Evolutionary conservation across 2,113 vertebrate species (phyloP).

Genomic region (Phrynocephalus versicolor): DNA sequence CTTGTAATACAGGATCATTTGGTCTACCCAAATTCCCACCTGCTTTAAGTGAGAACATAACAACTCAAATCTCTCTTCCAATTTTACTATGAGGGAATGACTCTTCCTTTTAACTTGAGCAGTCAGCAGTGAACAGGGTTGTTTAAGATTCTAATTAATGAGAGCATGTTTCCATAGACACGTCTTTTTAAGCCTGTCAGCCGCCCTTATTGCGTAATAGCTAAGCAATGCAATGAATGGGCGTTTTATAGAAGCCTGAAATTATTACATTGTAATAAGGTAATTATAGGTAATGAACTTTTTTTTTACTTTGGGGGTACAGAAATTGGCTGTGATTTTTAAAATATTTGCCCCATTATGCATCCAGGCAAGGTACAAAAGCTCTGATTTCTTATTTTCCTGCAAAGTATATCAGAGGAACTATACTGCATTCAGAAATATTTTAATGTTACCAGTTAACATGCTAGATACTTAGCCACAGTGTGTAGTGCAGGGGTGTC

Average conservation of each 20-base stretch:
- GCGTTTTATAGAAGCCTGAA: slow-evolving; percentile 60
- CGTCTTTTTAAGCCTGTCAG: slow-evolving; percentile 61
- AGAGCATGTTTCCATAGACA: slow-evolving; percentile 74
- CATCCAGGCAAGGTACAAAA: slow-evolving; percentile 35
- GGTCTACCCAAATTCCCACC: neutral
- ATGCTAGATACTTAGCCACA: neutral
- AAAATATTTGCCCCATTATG: slow-evolving; percentile 52
- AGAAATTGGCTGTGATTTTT: slow-evolving; percentile 45
- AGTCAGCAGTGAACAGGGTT: slow-evolving; percentile 48
- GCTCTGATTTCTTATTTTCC: neutral
- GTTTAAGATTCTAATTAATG: slow-evolving; percentile 61
- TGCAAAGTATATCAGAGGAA: slow-evolving; percentile 14
- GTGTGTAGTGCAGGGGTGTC: neutral
- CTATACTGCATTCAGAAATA: slow-evolving; percentile 19
- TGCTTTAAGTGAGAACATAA: neutral
- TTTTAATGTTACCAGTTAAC: slow-evolving; percentile 46
- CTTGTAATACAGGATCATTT: slow-evolving; percentile 1
- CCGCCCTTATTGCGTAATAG: slow-evolving; percentile 39
- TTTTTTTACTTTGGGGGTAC: slow-evolving; percentile 46
- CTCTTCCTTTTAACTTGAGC: slow-evolving; percentile 56
- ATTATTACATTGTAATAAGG: slow-evolving; percentile 64
- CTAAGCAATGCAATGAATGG: slow-evolving; percentile 59
- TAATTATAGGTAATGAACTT: slow-evolving; percentile 54
- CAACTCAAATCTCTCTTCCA: slow-evolving; percentile 52
- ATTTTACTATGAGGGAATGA: slow-evolving; percentile 48